phyloP scores from a whole-genome alignment of 2,113 vertebrate species.

The Trematomus loennbergii region DNA sequence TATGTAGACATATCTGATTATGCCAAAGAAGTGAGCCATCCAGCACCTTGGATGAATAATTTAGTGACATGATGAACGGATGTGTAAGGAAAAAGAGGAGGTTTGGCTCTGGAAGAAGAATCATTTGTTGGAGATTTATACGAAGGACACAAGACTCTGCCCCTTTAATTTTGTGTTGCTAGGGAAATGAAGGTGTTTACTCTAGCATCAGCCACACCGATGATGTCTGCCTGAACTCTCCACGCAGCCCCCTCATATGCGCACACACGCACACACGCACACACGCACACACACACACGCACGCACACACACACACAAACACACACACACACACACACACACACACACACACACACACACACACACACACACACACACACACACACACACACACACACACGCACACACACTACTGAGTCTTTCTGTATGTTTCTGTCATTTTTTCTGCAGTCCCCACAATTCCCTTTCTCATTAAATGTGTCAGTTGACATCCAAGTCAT shows the following conservation, averaged over 20 bases:
- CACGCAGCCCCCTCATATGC: background rate
- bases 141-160: conserved; percentile 55
- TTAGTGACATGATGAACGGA: conserved; percentile 18
- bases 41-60: conserved; percentile 43
- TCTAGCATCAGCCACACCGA: conserved; percentile 59
- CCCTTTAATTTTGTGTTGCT: conserved; percentile 85
- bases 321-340: background rate
- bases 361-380: background rate
- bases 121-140: conserved; percentile 40
- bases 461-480: background rate
- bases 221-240: conserved; percentile 53
- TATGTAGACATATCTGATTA: conserved; percentile 10
- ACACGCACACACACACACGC: background rate
- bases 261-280: background rate
- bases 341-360: background rate
- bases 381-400: background rate
- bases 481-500: background rate
- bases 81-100: conserved; percentile 13
- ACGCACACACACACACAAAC: too few species aligned
- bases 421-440: background rate
- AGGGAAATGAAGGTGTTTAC: conserved; percentile 83
- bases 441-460: conserved; percentile 1
- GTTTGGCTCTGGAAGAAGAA: conserved; percentile 27
- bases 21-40: conserved; percentile 15
- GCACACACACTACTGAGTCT: background rate